Evolutionary conservation across 2,113 vertebrate genomes (phyloP).

Genomic region (Oryzias woworae): DNA sequence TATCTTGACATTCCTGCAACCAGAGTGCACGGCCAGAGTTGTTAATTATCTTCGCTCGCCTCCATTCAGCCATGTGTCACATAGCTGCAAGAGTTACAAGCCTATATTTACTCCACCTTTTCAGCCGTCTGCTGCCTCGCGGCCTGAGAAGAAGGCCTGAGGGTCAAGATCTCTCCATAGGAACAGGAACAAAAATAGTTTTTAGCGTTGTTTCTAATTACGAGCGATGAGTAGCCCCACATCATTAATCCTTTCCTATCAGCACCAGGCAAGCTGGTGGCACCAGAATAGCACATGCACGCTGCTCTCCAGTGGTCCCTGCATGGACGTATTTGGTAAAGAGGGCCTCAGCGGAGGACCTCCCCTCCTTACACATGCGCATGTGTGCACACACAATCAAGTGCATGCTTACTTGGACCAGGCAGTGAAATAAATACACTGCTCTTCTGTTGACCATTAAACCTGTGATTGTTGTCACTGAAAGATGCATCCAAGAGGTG

Average conservation of each 20-base stretch:
- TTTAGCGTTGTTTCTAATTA: conserved; percentile 89
- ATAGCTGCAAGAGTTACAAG: conserved; percentile 60
- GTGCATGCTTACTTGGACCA: conserved; percentile 41
- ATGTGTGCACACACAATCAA: conserved; percentile 13
- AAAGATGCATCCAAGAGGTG: conserved; percentile 22
- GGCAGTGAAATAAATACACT: conserved; percentile 49
- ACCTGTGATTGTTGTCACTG: conserved; percentile 38
- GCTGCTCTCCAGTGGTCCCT: conserved; percentile 50
- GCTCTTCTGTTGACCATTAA: conserved; percentile 54
- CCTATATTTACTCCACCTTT: conserved; percentile 78
- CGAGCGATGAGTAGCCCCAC: conserved; percentile 81
- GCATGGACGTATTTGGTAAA: conserved; percentile 88
- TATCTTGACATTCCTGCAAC: conserved; percentile 52
- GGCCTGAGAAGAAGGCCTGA: conserved; percentile 50
- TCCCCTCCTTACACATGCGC: conserved; percentile 26
- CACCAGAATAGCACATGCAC: conserved; percentile 89
- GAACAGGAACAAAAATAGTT: conserved; percentile 86
- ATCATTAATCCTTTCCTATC: conserved; percentile 91
- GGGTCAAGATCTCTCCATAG: conserved; percentile 80
- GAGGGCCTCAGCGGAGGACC: conserved; percentile 53
- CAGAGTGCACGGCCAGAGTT: conserved; percentile 35
- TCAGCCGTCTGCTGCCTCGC: conserved; percentile 39
- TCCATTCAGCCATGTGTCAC: conserved; percentile 63
- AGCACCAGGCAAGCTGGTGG: conserved; percentile 77
- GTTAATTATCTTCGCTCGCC: conserved; percentile 59